Conservation (phyloP, 2,797 vertebrate genomes). For the Gephyroberyx darwinii region DNA sequence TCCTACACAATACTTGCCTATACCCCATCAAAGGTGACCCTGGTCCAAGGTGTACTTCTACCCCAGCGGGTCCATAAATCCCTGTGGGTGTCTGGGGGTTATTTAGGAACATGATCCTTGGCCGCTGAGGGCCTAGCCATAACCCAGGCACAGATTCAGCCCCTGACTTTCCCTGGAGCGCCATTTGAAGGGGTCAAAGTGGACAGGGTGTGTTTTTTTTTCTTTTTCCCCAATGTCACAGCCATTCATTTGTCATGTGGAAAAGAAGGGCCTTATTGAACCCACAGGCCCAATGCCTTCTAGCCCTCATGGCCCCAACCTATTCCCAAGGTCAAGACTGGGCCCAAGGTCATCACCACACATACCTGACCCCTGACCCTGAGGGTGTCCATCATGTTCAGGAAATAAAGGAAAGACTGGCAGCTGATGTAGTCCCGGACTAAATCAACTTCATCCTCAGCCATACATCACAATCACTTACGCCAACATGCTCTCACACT, state of each 20-base stretch:
- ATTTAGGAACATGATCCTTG: slow-evolving; percentile 64
- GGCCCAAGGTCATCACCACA: slow-evolving; percentile 67
- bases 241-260: slow-evolving; percentile 59
- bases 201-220: slow-evolving; percentile 49
- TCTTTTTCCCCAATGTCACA: slow-evolving; percentile 30
- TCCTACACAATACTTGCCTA: slow-evolving; percentile 28
- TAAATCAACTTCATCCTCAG: slow-evolving; percentile 73
- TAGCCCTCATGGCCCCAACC: slow-evolving; percentile 13
- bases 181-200: slow-evolving; percentile 61
- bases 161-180: slow-evolving; percentile 42
- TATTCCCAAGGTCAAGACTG: slow-evolving; percentile 56
- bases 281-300: slow-evolving; percentile 28
- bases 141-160: slow-evolving; percentile 47
- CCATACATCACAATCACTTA: slow-evolving; percentile 78
- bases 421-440: slow-evolving; percentile 69
- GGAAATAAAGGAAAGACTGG: slow-evolving; percentile 68
- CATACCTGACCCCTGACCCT: slow-evolving; percentile 58
- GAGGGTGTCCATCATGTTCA: slow-evolving; percentile 70
- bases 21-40: slow-evolving; percentile 56
- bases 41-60: slow-evolving; percentile 40
- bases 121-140: slow-evolving; percentile 31
- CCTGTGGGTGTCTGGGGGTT: slow-evolving; percentile 58
- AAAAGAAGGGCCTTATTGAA: slow-evolving; percentile 47
- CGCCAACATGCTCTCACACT: slow-evolving; percentile 60
- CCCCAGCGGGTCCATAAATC: slow-evolving; percentile 55